phyloP scores from a whole-genome alignment of 2,797 vertebrate species.

The Heteromormyrus szaboi region DNA sequence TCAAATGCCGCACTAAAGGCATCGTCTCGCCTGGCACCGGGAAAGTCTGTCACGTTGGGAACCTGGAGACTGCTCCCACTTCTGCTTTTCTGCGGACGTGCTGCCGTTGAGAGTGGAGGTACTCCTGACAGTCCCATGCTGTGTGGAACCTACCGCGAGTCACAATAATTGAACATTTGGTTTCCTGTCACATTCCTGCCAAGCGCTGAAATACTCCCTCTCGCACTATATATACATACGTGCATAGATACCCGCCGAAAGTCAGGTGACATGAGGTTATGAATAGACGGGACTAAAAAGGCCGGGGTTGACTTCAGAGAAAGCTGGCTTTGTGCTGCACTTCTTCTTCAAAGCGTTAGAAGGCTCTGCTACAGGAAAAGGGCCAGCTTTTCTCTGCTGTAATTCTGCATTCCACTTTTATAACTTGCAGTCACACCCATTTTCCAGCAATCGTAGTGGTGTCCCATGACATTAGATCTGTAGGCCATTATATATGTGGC shows the following conservation, averaged over 20 bases:
- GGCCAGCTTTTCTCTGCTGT: background rate
- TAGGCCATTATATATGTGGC: background rate
- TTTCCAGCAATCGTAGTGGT: background rate
- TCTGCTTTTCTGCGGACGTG: background rate
- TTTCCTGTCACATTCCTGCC: background rate
- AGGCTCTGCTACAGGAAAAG: background rate
- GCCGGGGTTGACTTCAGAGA: background rate
- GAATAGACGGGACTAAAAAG: background rate
- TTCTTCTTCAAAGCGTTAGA: background rate
- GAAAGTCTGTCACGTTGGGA: background rate
- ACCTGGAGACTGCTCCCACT: background rate
- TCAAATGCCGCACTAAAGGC: slow-evolving; percentile 40
- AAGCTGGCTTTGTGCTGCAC: background rate
- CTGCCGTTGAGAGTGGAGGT: slow-evolving; percentile 24
- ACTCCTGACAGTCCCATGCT: slow-evolving; percentile 35
- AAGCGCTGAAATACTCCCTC: background rate
- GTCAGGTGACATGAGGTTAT: background rate
- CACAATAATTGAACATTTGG: slow-evolving; percentile 30
- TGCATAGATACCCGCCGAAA: background rate
- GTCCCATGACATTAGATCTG: background rate
- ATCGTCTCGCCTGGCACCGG: slow-evolving; percentile 13
- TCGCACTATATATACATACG: background rate
- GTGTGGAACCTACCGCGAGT: slow-evolving; percentile 31
- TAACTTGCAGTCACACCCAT: background rate
- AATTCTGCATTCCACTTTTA: background rate